These are phyloP conservation scores for Danio tinwini DNA, from an alignment of 2,797 vertebrate species.

Conservation along the genomic window DNA sequence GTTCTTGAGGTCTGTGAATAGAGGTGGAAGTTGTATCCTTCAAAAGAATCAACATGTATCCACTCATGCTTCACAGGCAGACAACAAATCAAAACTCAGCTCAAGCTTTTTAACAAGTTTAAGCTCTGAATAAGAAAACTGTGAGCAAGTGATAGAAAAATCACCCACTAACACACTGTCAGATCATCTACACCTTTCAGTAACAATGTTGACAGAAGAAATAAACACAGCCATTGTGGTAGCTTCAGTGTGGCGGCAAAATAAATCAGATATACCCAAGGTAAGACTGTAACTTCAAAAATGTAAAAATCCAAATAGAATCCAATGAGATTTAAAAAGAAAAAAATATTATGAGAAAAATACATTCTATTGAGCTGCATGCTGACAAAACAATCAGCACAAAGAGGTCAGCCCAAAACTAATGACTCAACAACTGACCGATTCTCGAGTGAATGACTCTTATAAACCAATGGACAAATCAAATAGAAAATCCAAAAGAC, in stretches of 20 bases:
- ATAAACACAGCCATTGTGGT: neutral
- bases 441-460: too few species aligned
- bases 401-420: neutral
- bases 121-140: slow-evolving; percentile 9
- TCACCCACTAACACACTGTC: neutral
- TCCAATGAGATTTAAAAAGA: neutral
- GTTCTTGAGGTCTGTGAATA: neutral
- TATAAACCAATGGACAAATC: too few species aligned
- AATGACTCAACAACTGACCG: too few species aligned
- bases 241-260: neutral
- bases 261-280: neutral
- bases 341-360: neutral
- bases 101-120: neutral
- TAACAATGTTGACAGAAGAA: neutral
- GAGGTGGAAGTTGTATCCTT: neutral
- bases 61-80: neutral
- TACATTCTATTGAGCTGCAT: neutral
- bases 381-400: neutral
- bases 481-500: too few species aligned
- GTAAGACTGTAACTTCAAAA: neutral
- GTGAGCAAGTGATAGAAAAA: neutral
- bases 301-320: neutral
- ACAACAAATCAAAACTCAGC: neutral
- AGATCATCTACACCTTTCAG: slow-evolving; percentile 8
- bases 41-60: neutral